These are phyloP conservation scores for Heterochromis multidens DNA, from an alignment of 2,113 vertebrate species.

Conservation along the genomic window DNA sequence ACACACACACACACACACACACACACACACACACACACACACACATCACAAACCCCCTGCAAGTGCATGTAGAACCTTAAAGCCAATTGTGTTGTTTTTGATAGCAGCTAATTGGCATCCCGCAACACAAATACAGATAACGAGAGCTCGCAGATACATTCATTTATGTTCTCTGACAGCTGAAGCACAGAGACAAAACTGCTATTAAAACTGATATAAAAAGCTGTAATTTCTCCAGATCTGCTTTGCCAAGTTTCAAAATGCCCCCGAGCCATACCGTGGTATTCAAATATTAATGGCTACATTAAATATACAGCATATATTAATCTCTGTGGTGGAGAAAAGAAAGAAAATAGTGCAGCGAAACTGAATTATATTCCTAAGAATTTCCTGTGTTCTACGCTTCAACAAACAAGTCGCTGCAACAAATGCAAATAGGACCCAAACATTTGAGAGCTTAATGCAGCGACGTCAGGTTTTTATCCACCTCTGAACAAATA, in stretches of 20 bases:
- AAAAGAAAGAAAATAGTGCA: not conserved
- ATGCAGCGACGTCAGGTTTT: not conserved
- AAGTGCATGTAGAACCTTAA: not conserved
- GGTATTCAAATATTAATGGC: constrained; percentile 50
- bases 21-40: not conserved
- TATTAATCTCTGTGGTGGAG: constrained; percentile 10
- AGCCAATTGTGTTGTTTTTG: not conserved
- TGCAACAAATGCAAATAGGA: not conserved
- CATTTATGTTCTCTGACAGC: constrained; percentile 2
- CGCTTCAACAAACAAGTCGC: not conserved
- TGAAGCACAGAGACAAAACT: not conserved
- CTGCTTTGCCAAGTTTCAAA: constrained; percentile 18
- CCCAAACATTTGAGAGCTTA: not conserved
- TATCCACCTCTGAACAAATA: constrained; percentile 18
- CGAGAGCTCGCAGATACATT: not conserved
- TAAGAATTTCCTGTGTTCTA: not conserved
- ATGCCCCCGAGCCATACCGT: not conserved
- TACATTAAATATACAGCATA: constrained; percentile 27
- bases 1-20: not conserved
- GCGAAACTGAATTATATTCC: not conserved
- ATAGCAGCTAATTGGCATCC: constrained; percentile 32
- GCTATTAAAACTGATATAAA: constrained; percentile 1
- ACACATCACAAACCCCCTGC: not conserved
- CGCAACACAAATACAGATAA: constrained; percentile 18
- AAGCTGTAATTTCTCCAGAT: not conserved